These are phyloP conservation scores for Glaucomys volans DNA, from an alignment of 2,113 vertebrate genomes.

Conservation along the genomic window DNA sequence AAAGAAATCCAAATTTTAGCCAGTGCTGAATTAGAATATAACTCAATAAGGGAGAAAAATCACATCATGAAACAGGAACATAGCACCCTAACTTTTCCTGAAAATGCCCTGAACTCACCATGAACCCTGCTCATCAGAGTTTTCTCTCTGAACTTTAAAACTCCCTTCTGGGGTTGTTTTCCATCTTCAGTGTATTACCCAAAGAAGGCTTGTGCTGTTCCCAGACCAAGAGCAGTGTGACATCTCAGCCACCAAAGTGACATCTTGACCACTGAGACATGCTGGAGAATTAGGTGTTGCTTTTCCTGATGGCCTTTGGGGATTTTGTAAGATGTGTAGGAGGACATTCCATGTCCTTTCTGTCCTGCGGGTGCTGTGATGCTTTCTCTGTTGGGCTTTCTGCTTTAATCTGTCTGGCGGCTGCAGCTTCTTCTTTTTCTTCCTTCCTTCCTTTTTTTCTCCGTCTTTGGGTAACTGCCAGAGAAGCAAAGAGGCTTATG, in stretches of 20 bases:
- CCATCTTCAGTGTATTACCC: background rate
- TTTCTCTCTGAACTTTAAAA: background rate
- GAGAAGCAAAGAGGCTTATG: slow-evolving; percentile 46
- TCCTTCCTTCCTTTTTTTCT: background rate
- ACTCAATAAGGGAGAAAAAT: background rate
- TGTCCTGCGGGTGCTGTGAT: background rate
- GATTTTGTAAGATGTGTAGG: background rate
- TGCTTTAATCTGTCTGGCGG: background rate
- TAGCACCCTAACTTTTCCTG: background rate
- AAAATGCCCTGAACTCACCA: background rate
- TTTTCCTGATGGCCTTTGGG: background rate
- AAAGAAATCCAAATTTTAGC: background rate
- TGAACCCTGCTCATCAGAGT: background rate
- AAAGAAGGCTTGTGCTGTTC: background rate
- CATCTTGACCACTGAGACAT: background rate
- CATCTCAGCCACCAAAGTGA: background rate
- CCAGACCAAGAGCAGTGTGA: background rate
- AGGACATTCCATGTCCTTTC: background rate
- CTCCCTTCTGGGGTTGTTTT: background rate
- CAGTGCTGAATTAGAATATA: background rate
- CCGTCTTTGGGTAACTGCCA: slow-evolving; percentile 51
- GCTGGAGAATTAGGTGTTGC: background rate
- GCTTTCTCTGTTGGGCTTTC: background rate
- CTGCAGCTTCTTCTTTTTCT: background rate
- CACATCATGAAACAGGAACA: background rate